Evolutionary conservation across 1,140 invertebrate species (phyloP), one percentile per base, ranked within the genome.

Genomic region (Aphidius ervi): DNA sequence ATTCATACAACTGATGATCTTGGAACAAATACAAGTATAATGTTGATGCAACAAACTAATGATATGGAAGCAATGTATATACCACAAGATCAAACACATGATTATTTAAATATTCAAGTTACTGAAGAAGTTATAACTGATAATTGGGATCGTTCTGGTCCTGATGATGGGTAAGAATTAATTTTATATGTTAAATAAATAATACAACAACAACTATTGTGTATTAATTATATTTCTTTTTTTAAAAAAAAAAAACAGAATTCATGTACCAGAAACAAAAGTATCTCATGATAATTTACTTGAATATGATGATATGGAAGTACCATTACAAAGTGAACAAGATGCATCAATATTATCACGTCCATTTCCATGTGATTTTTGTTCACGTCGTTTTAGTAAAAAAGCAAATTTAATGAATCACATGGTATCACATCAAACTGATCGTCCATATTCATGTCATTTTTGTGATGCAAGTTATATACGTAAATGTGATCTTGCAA

Each of bases 291-390:
- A 76, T 81, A 88, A 77, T 68, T 76, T 65, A 8, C 54, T 80
- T 4, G 78, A 85, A 68, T 84, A 85, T 66, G 87, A 87, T 69
- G 87, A 90, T 65, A 82, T 88, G 73, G 87, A 89, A 73, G 88
- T 91, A 53, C 88, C 88, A 8, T 75, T 92, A 64, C 88, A 89
- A 16, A 89, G 88, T 54, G 88, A 90, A 71, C 89, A 91, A 81
- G 89, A 92, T 76, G 86, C 90, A 61, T 91, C 91, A 69, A 90
- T 88, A 40, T 87, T 87, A 4, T 83, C 87, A 63, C 83, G 89
- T n/a, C 90, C 90, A 0, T 91, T 89, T 81, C 90, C 90, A 0
- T 93, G 91, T 68, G 90, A 93, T 70, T 91, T 92, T 72, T 92
- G 91, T 69, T 91, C 88, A 50, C 82, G 89, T 7, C 82, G 90